Evolutionary conservation across 2,113 vertebrate species (phyloP), one percentile per base, ranked within the genome.

Genomic region (Menidia beryllina): DNA sequence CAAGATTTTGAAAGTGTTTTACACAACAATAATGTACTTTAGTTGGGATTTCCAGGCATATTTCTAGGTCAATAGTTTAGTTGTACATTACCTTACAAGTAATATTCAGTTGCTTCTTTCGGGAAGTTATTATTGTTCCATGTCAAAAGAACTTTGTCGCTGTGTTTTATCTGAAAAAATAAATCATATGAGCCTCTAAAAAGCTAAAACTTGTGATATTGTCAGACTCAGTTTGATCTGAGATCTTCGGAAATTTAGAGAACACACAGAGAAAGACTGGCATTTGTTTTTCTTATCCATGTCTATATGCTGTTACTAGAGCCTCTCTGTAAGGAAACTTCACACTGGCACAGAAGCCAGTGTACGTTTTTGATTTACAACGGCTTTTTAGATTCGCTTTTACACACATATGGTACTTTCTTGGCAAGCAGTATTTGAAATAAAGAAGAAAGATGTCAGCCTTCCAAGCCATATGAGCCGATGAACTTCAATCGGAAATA

Each of bases 211-310:
- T 47, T 85, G 71, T 58, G 83, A 88, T 83, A 81, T 72, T 85
- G 59, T 74, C 58, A 17, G 67, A 53, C 66, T 71, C 50, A 47
- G 67, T 62, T 78, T 39, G 13, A 51, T 72, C 30, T 54, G 34
- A 66, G 51, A 56, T 79, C 64, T 84, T 80, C 75, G 76, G 80
- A 90, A 88, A 90, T 88, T 69, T 58, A 68, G 51, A 72, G 34
- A 76, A 69, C 62, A 67, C 41, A 54, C 47, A 21, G 72, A 49
- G 24, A 77, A 75, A 58, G 58, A 25, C 51, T 59, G 52, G 52
- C 21, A 47, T 72, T n/a, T n/a, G 60, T 83, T 84, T 85, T 74
- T 30, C 53, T 61, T 83, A 82, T 85, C 71, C 41, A 53, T 64
- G 71, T 86, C 60, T 41, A 60, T 51, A 15, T 64, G 43, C 66